These are phyloP conservation scores for Rhinichthys osculus DNA, from an alignment of 2,797 vertebrate genomes.

Conservation along the genomic window DNA sequence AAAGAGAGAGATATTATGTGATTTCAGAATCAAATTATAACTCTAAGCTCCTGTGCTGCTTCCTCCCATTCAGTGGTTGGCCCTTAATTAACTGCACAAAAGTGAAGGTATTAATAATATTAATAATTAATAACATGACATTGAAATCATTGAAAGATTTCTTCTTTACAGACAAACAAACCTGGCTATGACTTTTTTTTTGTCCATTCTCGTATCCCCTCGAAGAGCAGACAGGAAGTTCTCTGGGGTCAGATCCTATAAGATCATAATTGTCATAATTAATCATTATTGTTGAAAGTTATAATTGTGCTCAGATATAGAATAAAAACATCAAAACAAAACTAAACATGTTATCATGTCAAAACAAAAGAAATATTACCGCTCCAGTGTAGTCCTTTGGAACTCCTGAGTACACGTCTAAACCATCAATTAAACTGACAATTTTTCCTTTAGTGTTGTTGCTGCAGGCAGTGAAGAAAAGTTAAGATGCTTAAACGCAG, in stretches of 20 bases:
- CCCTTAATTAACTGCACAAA: not conserved
- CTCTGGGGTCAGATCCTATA: not conserved
- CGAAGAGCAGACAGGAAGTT: not conserved
- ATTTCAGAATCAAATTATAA: not conserved
- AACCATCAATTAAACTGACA: not conserved
- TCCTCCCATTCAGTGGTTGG: not conserved
- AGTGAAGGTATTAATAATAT: not conserved
- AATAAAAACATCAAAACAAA: not conserved
- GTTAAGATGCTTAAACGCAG: not conserved
- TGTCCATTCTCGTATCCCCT: not conserved
- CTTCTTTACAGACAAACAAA: not conserved
- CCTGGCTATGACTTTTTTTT: not conserved
- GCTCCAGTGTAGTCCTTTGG: not conserved
- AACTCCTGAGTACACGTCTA: not conserved
- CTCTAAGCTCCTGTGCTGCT: conserved; percentile 6
- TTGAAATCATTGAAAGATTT: no score
- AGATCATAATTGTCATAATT: not conserved
- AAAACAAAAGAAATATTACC: not conserved
- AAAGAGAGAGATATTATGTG: no score
- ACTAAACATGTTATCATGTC: not conserved
- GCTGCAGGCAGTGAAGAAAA: not conserved
- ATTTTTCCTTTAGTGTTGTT: not conserved
- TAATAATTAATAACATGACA: not conserved
- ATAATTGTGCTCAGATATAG: not conserved
- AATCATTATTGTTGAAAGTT: not conserved